phyloP scores from a whole-genome alignment of 1,140 invertebrate species.

The Chlorops oryzae region DNA sequence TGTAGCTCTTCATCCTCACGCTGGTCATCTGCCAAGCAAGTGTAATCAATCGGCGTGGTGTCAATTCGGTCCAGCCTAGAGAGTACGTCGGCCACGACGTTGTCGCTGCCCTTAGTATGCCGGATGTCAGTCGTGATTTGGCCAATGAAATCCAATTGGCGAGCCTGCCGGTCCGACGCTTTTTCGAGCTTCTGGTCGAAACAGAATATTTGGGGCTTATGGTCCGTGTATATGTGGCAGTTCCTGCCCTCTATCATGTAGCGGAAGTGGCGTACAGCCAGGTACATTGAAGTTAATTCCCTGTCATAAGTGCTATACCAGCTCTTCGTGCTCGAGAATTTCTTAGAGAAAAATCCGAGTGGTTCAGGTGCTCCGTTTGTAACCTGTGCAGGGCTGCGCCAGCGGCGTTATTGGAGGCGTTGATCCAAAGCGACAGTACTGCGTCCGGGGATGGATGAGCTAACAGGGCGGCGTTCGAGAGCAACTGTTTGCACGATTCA shows the following conservation, averaged over 20 bases:
- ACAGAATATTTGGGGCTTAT: constrained; percentile 43
- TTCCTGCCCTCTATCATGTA: constrained; percentile 32
- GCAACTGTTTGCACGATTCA: constrained; percentile 18
- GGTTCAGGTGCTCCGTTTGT: constrained; percentile 19
- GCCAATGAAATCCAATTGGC: constrained; percentile 43
- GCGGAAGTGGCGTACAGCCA: constrained; percentile 33
- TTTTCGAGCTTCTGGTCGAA: constrained; percentile 17
- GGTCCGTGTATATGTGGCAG: constrained; percentile 43
- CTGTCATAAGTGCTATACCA: constrained; percentile 39
- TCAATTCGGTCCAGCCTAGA: constrained; percentile 19
- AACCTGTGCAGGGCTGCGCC: constrained; percentile 22
- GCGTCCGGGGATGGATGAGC: constrained; percentile 1
- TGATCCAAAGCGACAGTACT: neutral
- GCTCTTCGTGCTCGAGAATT: constrained; percentile 16
- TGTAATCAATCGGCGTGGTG: neutral
- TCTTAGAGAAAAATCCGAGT: constrained; percentile 30
- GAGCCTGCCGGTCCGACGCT: constrained; percentile 15
- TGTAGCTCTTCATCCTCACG: neutral
- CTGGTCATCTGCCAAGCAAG: neutral
- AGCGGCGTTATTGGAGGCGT: constrained; percentile 19
- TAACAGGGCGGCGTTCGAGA: constrained; percentile 20
- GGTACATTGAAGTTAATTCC: constrained; percentile 38
- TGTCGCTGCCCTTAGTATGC: constrained; percentile 36
- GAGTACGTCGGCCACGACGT: constrained; percentile 37
- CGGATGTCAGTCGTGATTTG: constrained; percentile 42